These are phyloP conservation scores for Neopelma chrysocephalum DNA, from an alignment of 2,797 vertebrate genomes.

Conservation along the genomic window DNA sequence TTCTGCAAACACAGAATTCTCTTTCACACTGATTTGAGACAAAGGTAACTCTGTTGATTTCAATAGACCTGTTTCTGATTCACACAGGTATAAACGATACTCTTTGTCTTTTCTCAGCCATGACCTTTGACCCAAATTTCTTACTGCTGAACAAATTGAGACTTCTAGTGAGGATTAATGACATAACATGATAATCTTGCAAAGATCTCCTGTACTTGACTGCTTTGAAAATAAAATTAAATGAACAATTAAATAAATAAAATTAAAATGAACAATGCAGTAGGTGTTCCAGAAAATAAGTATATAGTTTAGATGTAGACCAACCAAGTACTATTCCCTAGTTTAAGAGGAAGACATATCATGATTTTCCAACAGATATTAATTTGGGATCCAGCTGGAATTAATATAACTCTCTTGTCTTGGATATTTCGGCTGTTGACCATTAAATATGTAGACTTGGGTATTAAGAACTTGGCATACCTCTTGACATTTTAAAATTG, in stretches of 20 bases:
- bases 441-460: background rate
- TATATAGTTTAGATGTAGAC: background rate
- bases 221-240: constrained; percentile 22
- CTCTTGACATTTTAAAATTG: background rate
- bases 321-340: background rate
- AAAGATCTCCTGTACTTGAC: background rate
- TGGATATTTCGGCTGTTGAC: background rate
- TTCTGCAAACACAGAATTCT: background rate
- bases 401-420: background rate
- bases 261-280: background rate
- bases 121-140: constrained; percentile 11
- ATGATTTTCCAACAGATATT: background rate
- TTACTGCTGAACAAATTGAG: constrained; percentile 30
- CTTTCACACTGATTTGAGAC: background rate
- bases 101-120: background rate
- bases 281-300: background rate
- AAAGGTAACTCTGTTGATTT: background rate
- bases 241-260: background rate
- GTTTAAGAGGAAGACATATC: background rate
- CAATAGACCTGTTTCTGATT: background rate
- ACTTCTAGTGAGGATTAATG: constrained; percentile 18
- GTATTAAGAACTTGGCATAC: background rate
- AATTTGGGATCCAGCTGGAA: background rate
- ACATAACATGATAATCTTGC: background rate
- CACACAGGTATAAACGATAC: background rate